Evolutionary conservation across 2,113 vertebrate species (phyloP).

Genomic region (Pterophyllum scalare): DNA sequence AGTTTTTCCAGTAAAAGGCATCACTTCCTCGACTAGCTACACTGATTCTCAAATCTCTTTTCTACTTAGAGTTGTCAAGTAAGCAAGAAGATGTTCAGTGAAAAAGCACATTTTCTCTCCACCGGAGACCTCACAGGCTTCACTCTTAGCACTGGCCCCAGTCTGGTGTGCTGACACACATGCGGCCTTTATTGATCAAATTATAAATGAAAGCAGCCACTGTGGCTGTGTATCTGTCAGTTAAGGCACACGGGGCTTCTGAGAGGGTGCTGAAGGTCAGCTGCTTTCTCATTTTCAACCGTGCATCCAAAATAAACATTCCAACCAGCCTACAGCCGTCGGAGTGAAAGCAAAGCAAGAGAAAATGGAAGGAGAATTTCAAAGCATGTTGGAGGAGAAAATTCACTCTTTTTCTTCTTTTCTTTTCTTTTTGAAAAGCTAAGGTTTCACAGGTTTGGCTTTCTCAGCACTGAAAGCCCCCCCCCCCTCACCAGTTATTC

Average conservation of each 20-base stretch:
- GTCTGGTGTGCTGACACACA: constrained; percentile 40
- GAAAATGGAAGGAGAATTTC: constrained; percentile 54
- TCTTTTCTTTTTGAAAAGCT: constrained; percentile 18
- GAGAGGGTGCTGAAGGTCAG: constrained; percentile 44
- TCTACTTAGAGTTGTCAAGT: constrained; percentile 12
- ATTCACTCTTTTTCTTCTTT: neutral
- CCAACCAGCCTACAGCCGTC: constrained; percentile 52
- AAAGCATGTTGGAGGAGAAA: neutral
- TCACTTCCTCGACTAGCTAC: neutral
- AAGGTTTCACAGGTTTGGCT: constrained; percentile 68
- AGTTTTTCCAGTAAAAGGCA: neutral
- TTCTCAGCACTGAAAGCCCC: constrained; percentile 26
- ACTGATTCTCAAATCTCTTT: constrained; percentile 11
- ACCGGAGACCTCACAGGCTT: neutral
- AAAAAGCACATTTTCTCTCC: neutral
- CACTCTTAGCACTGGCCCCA: constrained; percentile 18
- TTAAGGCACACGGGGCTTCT: constrained; percentile 19
- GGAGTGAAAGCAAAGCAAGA: constrained; percentile 26
- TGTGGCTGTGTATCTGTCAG: constrained; percentile 29
- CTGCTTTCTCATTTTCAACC: constrained; percentile 73
- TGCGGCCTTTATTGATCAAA: constrained; percentile 47
- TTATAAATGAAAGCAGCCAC: constrained; percentile 57
- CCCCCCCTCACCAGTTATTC: constrained; percentile 53
- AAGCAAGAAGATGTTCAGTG: neutral
- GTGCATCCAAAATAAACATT: constrained; percentile 78